Evolutionary conservation across 1,140 invertebrate species (phyloP), one percentile per base, ranked within the genome.

Genomic region (Melitaea cinxia): DNA sequence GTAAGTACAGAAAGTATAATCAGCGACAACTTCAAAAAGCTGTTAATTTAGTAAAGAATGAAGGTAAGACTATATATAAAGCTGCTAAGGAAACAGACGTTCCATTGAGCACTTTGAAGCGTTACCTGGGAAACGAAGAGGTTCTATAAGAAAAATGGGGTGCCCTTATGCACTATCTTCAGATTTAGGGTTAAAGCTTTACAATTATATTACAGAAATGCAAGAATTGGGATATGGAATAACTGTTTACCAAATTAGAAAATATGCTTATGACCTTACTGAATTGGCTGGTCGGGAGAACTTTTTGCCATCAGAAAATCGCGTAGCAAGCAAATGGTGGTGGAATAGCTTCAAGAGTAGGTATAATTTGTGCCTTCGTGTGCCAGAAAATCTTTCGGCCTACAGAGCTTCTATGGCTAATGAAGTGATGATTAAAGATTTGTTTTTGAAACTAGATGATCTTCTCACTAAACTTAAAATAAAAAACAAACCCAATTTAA

Each of bases 201-300:
- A 56, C 6, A 56, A 56, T 24, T 56, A 39, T 21, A 56, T 56
- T 21, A 37, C 39, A 37, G 33, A 56, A 39, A 56, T 56, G 33
- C 54, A 56, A 39, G 54, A 56, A 37, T 39, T 56, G 35, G 54
- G 54, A 21, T 56, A 37, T 21, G 54, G 35, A n/a, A 15, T 56
- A 39, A 56, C 54, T 2, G 35, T 56, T 37, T 39, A 21, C 21
- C 33, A 56, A 56, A 56, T 56, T 37, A 56, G 54, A 39, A 56
- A 56, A 56, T 39, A 56, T 56, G 54, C 54, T 6, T 39, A 56
- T 56, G 54, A 56, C 12, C 54, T 56, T 56, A 33, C 54, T 56
- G 54, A 39, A 39, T 15, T 39, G 15, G 19, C 54, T 15, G 54
- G 54, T 56, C 35, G 35, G 9, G 55, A 45, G 21, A 57, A 42